Evolutionary conservation across 2,888 invertebrate genomes (phyloP).

Genomic region (Phengaris alcon): DNA sequence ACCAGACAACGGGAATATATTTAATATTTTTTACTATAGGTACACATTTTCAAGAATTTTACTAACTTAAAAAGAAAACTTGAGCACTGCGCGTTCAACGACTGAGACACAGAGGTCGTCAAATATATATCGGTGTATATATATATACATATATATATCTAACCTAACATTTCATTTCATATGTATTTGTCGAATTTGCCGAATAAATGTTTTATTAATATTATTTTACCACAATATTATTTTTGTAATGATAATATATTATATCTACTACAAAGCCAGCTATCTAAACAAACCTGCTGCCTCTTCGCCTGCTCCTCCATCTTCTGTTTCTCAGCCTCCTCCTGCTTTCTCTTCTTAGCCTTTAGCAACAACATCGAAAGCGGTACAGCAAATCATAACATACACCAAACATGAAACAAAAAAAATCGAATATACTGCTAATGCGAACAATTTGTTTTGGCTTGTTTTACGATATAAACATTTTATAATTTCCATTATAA

Average conservation of each 20-base stretch:
- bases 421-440: conserved; percentile 43
- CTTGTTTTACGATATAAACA: neutral
- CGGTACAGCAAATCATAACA: conserved; percentile 45
- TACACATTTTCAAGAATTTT: too few relatives aligned
- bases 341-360: conserved; percentile 92
- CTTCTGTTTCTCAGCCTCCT: conserved; percentile 90
- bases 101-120: too few relatives aligned
- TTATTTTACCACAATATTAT: neutral
- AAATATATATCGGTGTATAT: too few relatives aligned
- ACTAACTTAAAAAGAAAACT: too few relatives aligned
- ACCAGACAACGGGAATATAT: too few relatives aligned
- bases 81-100: too few relatives aligned
- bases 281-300: conserved; percentile 84
- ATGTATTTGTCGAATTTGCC: too few relatives aligned
- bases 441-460: neutral
- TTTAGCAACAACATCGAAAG: conserved; percentile 80
- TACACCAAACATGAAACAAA: conserved; percentile 72
- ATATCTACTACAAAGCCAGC: neutral
- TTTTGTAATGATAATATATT: neutral
- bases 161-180: too few relatives aligned
- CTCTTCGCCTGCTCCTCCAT: conserved; percentile 91
- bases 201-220: too few relatives aligned
- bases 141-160: too few relatives aligned
- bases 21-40: too few relatives aligned
- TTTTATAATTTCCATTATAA: neutral